Conservation (phyloP, 2,113 vertebrate species). For the Camelus bactrianus region DNA sequence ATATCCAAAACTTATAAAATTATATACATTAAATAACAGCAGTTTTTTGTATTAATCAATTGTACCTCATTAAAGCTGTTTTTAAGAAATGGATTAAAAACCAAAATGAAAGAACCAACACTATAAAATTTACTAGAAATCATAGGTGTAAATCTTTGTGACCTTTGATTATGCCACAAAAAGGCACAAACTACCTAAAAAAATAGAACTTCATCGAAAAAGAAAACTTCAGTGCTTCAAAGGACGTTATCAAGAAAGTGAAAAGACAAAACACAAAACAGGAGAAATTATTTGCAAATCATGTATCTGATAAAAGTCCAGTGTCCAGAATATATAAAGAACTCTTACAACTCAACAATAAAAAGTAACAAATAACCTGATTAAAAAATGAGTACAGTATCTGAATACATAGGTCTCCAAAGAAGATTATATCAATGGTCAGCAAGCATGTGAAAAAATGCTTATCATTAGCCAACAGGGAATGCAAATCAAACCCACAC, state of each 20-base stretch:
- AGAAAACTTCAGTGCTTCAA: neutral
- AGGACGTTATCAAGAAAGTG: neutral
- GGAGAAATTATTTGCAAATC: neutral
- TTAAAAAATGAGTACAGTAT: neutral
- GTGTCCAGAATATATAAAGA: neutral
- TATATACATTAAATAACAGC: neutral
- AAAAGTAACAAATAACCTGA: neutral
- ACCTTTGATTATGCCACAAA: neutral
- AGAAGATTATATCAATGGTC: neutral
- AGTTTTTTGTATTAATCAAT: neutral
- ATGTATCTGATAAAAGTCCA: neutral
- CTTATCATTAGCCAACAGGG: neutral
- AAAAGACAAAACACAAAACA: neutral
- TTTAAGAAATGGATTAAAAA: neutral
- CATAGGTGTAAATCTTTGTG: neutral
- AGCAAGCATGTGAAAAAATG: neutral
- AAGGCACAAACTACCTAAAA: neutral
- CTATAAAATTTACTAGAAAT: neutral
- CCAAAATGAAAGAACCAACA: neutral
- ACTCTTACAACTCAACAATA: neutral
- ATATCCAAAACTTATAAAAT: neutral
- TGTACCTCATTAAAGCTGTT: neutral
- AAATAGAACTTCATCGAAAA: neutral
- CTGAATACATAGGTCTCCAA: neutral
- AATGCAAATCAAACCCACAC: neutral